These are phyloP conservation scores for Contarinia nasturtii DNA, from an alignment of 1,140 invertebrate species.

Conservation along the genomic window DNA sequence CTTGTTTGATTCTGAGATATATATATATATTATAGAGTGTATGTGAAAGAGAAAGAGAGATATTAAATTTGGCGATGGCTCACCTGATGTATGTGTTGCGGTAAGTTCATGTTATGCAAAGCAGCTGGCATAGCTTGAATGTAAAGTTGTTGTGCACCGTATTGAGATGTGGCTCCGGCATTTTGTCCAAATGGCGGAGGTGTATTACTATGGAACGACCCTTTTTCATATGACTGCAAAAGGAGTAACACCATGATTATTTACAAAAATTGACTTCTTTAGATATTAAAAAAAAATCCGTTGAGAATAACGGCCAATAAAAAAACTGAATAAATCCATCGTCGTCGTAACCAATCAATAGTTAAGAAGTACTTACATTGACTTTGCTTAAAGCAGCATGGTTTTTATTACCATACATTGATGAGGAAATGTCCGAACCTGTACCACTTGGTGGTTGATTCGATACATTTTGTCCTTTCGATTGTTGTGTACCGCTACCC, in stretches of 20 bases:
- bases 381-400: constrained; percentile 55
- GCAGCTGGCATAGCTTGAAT: constrained; percentile 49
- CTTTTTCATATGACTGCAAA: constrained; percentile 77
- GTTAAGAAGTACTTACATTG: constrained; percentile 43
- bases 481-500: constrained; percentile 26
- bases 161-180: constrained; percentile 45
- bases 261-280: too few species aligned
- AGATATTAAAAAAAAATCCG: too few species aligned
- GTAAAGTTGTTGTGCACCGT: constrained; percentile 42
- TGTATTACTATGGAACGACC: constrained; percentile 64
- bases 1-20: not conserved
- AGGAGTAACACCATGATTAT: too few species aligned
- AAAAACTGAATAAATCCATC: constrained; percentile 1
- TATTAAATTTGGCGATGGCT: constrained; percentile 1
- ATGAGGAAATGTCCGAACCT: constrained; percentile 39
- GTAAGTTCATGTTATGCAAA: constrained; percentile 42
- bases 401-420: constrained; percentile 45
- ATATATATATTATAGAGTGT: not conserved
- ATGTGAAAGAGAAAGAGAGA: not conserved
- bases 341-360: not conserved
- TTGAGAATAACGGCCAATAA: constrained; percentile 1
- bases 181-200: constrained; percentile 64
- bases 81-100: constrained; percentile 58
- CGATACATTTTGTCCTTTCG: constrained; percentile 31
- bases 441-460: constrained; percentile 34